Conservation (phyloP, 2,888 invertebrate genomes). For the Neoscelio sp. region DNA sequence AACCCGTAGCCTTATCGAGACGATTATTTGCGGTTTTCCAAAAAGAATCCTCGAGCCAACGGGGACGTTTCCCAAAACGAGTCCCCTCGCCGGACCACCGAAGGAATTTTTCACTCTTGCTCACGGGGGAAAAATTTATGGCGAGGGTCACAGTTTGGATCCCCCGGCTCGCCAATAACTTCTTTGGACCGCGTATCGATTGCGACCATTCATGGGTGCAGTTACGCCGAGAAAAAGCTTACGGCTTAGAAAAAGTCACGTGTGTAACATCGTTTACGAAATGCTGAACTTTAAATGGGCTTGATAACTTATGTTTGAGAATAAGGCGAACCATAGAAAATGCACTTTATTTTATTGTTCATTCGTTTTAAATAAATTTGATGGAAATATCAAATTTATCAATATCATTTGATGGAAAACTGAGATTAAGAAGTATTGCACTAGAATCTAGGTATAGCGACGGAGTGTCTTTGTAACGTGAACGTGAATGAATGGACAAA, state of each 20-base stretch:
- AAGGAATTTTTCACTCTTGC: constrained; percentile 71
- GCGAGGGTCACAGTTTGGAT: constrained; percentile 79
- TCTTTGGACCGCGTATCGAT: constrained; percentile 70
- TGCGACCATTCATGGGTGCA: constrained; percentile 10
- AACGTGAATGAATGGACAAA: no score
- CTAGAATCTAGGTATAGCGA: no score
- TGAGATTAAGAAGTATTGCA: no score
- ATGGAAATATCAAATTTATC: no score
- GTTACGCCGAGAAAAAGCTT: neutral
- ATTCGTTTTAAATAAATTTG: no score
- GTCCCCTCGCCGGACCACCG: constrained; percentile 23
- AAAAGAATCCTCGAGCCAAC: constrained; percentile 51
- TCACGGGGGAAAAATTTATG: constrained; percentile 77
- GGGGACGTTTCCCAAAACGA: constrained; percentile 4
- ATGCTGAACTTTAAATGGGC: no score
- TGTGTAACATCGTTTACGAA: no score
- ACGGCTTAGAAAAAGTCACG: neutral
- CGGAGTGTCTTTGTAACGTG: no score
- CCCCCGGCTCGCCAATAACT: constrained; percentile 71
- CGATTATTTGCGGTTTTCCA: constrained; percentile 62
- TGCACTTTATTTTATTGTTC: no score
- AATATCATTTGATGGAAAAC: no score
- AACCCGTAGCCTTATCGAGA: constrained; percentile 61
- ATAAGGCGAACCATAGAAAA: no score
- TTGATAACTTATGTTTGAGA: no score